Percentiles rank a stretch among this genome's conserved stretches.
These are phyloP conservation scores for Anguilla obscura DNA, from an alignment of 2,797 vertebrate genomes.

Conservation along the genomic window DNA sequence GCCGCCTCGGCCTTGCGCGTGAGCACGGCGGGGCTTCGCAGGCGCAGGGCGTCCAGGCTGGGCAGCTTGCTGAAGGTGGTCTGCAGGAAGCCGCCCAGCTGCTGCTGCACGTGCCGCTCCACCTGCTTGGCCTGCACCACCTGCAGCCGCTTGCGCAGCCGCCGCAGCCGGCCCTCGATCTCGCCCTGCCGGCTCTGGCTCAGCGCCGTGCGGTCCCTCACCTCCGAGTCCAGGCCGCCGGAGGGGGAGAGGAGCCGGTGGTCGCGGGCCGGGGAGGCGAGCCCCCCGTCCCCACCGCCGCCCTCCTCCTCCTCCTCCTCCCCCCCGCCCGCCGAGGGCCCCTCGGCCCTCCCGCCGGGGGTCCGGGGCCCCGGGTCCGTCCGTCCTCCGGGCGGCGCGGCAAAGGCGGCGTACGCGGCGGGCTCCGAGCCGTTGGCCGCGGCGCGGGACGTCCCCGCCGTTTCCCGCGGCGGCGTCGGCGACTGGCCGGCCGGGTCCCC, in stretches of 20 bases:
- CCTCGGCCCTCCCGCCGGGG: constrained; percentile 39
- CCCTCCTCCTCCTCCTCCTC: constrained; percentile 60
- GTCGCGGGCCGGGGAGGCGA: constrained; percentile 40
- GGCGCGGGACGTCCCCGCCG: constrained; percentile 60
- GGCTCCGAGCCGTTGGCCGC: constrained; percentile 59
- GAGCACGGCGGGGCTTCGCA: constrained; percentile 78
- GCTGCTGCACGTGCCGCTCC: constrained; percentile 94
- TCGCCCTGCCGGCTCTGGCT: constrained; percentile 82
- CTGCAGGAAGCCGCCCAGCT: constrained; percentile 91
- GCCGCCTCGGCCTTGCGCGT: constrained; percentile 80
- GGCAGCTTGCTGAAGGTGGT: constrained; percentile 80
- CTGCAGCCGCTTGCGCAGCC: constrained; percentile 92
- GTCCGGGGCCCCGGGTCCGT: constrained; percentile 31
- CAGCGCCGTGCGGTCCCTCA: constrained; percentile 82
- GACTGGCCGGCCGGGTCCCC: constrained; percentile 76
- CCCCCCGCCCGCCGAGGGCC: constrained; percentile 48
- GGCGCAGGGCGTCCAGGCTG: constrained; percentile 70
- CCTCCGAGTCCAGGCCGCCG: constrained; percentile 76
- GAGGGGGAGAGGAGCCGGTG: constrained; percentile 52
- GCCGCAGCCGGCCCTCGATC: constrained; percentile 86
- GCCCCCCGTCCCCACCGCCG: constrained; percentile 51
- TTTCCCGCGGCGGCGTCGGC: constrained; percentile 73
- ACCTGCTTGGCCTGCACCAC: constrained; percentile 98
- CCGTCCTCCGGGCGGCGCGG: constrained; percentile 51
- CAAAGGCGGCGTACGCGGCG: constrained; percentile 55